These are phyloP conservation scores for Macrobrachium rosenbergii DNA, from an alignment of 1,140 invertebrate genomes.

Conservation along the genomic window DNA sequence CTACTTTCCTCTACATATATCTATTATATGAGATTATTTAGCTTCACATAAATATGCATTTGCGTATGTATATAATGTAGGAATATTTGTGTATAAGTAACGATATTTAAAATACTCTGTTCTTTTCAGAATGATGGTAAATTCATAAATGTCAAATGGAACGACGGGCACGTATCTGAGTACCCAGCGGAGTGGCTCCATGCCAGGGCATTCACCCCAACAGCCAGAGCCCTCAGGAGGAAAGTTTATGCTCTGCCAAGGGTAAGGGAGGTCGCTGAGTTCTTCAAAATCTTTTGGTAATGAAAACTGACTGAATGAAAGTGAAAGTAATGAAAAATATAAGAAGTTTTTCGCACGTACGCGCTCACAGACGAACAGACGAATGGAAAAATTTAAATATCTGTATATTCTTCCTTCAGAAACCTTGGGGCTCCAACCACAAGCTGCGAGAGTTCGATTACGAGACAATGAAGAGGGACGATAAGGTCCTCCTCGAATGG, in stretches of 20 bases:
- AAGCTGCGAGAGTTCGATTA: conserved; percentile 74
- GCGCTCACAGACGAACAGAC: no score
- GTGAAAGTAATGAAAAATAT: not conserved
- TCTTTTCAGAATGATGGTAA: conserved; percentile 20
- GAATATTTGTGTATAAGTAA: no score
- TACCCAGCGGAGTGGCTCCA: conserved; percentile 75
- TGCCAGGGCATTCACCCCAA: conserved; percentile 74
- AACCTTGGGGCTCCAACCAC: conserved; percentile 73
- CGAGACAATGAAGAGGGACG: conserved; percentile 72
- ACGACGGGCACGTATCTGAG: conserved; percentile 75
- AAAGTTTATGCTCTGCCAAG: conserved; percentile 32
- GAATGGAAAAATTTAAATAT: no score
- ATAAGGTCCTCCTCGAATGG: conserved; percentile 73
- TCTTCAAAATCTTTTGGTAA: no score
- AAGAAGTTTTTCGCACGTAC: no score
- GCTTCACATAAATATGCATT: not conserved
- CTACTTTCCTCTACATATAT: no score
- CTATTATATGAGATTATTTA: no score
- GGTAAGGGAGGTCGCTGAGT: not conserved
- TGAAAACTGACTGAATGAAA: not conserved
- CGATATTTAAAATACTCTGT: not conserved
- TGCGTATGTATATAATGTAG: not conserved
- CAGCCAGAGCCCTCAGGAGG: conserved; percentile 68
- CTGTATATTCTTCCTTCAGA: conserved; percentile 66
- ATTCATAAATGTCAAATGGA: conserved; percentile 73